Evolutionary conservation across 1,140 invertebrate genomes (phyloP).

Genomic region (Magallana angulata): DNA sequence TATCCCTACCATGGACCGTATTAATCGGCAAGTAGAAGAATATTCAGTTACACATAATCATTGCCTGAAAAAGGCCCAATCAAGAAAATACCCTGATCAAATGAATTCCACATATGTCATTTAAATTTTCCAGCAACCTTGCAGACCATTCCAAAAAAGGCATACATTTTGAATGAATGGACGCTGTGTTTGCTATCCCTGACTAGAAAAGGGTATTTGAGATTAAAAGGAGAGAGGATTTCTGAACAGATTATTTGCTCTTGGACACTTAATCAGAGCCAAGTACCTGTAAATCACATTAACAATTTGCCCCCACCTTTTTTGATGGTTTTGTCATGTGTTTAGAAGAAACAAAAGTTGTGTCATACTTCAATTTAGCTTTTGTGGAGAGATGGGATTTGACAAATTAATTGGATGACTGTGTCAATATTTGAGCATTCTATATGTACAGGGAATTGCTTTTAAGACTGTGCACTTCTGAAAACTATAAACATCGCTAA

Average conservation of each 20-base stretch:
- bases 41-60: slow-evolving; percentile 35
- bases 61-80: background rate
- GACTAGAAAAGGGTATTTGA: slow-evolving; percentile 8
- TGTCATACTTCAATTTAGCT: slow-evolving; percentile 20
- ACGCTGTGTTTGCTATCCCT: slow-evolving; percentile 18
- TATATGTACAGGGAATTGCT: background rate
- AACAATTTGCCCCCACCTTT: slow-evolving; percentile 1
- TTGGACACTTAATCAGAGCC: background rate
- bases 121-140: slow-evolving; percentile 3
- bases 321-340: background rate
- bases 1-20: slow-evolving; percentile 1
- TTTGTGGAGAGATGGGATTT: slow-evolving; percentile 18
- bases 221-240: background rate
- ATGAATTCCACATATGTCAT: slow-evolving; percentile 28
- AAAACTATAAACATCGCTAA: too few species aligned
- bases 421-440: slow-evolving; percentile 18
- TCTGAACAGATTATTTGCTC: background rate
- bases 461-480: background rate
- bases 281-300: slow-evolving; percentile 29
- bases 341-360: slow-evolving; percentile 4
- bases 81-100: slow-evolving; percentile 7
- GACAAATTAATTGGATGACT: slow-evolving; percentile 21
- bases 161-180: background rate
- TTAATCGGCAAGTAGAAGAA: slow-evolving; percentile 1
- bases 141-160: background rate